Evolutionary conservation across 53 echinoderm and acorn worm genomes (phyloP), one percentile per base, ranked within the genome.

Genomic region (Mesocentrotus franciscanus): DNA sequence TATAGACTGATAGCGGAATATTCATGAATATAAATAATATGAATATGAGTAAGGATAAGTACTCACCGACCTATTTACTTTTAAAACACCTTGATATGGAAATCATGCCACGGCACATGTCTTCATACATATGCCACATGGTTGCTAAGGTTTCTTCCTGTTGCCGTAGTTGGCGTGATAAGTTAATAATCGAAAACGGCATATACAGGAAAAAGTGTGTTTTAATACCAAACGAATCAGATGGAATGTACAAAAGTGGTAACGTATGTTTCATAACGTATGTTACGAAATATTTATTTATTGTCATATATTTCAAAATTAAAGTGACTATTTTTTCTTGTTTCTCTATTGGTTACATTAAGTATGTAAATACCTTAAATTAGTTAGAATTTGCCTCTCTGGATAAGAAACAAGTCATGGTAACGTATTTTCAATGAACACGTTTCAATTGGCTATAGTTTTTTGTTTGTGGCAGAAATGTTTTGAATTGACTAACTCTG

Each of bases 201-300:
- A n/a, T n/a, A n/a, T n/a, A n/a, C n/a, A n/a, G n/a, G n/a, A n/a
- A n/a, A n/a, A n/a, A n/a, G n/a, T 1, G 8, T 90, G 76, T 8
- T 61, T n/a, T n/a, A n/a, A n/a, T 56, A 13, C 8, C 36, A 71
- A 27, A 60, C 10, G 9, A 92, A 70, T 92, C 6, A 39, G 71
- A 36, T 30, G n/a, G 92, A 71, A 92, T 71, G 71, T 92, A 70
- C 33, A 62, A 92, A 70, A 8, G 10, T 91, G 91, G 91, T 92
- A 92, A 92, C 92, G 92, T 92, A n/a, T n/a, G n/a, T n/a, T n/a
- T n/a, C n/a, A 92, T 92, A 71, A 92, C 92, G 92, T 71, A 92
- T 70, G 92, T 92, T 39, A 71, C 39, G 26, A 90, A 9, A 60
- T 20, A 60, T 90, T 20, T 35, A n/a, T n/a, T n/a, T n/a, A n/a